Evolutionary conservation across 2,113 vertebrate genomes (phyloP).

Genomic region (Acrocephalus arundinaceus): DNA sequence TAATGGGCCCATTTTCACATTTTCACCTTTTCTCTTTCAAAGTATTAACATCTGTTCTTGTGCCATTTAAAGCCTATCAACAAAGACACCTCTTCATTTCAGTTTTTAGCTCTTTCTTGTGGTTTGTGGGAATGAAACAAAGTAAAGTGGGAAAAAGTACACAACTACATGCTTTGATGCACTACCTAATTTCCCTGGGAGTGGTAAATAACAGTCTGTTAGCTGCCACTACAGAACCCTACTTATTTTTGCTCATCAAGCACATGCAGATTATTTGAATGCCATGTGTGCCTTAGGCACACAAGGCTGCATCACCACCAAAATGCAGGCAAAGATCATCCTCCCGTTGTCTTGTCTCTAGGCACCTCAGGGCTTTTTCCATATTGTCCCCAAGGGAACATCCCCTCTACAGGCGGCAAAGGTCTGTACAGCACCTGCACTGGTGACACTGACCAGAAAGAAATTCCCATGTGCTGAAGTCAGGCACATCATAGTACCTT

Average conservation of each 20-base stretch:
- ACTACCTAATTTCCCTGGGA: neutral
- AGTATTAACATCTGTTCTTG: conserved; percentile 32
- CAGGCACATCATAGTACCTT: neutral
- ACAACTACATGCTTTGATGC: neutral
- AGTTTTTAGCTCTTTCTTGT: neutral
- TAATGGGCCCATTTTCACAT: conserved; percentile 37
- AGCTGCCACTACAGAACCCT: neutral
- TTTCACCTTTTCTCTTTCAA: neutral
- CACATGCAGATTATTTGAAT: neutral
- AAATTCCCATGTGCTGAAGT: neutral
- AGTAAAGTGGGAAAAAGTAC: neutral
- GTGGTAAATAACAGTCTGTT: neutral
- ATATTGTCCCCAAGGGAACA: neutral
- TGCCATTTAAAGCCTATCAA: conserved; percentile 27
- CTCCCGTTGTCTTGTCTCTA: neutral
- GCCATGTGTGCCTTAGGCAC: neutral
- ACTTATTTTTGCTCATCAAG: neutral
- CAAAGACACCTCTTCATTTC: neutral
- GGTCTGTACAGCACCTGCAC: rapidly evolving
- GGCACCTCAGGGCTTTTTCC: neutral
- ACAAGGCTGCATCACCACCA: neutral
- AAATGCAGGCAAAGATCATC: neutral
- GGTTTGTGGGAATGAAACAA: neutral
- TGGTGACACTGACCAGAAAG: rapidly evolving
- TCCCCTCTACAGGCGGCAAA: neutral